Evolutionary conservation across 1,140 invertebrate genomes (phyloP), one percentile per base, ranked within the genome.

Genomic region (Apocrypta bakeri): DNA sequence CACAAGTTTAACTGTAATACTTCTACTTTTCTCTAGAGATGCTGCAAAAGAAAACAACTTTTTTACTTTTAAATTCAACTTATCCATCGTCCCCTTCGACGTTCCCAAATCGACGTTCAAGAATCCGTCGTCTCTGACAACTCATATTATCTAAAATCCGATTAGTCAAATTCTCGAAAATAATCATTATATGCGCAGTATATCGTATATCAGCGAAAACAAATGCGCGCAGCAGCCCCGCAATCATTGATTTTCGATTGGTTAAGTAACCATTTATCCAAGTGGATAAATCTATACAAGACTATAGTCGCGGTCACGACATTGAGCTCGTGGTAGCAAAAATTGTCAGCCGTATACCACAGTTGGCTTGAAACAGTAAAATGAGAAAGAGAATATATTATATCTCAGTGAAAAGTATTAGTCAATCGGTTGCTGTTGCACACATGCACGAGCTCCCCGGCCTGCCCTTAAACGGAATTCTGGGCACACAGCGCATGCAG

Each of bases 401-500:
- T n/a, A n/a, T n/a, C n/a, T n/a, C 29, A 71, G 68, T 25, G 68
- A 27, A 74, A 56, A 40, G 42, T 74, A 48, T 29, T 74, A 48
- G 72, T 74, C 42, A 56, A 48, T 56, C 72, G 40, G 24, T 33
- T 31, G 72, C 29, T 31, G 72, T 27, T 71, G 31, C 68, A 31
- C 68, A 29, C 68, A 37, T 29, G 37, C 71, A 73, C 71, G 71
- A 42, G 25, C 24, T 21, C 37, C 6, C 33, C 31, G 31, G 73
- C 9, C 61, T 78, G 63, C 76, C 76, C 76, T 78, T 66, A 78
- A 78, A 78, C 76, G 76, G 76, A 78, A 78, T 78, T 68, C 76
- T 63, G 37, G 37, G 29, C 27, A 12, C 14, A 33, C 21, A 37
- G 37, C 21, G 24, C 56, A 31, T 40, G 40, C 33, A 25, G 63